These are phyloP conservation scores for Euplagia quadripunctaria DNA, from an alignment of 2,888 invertebrate species.

Conservation along the genomic window DNA sequence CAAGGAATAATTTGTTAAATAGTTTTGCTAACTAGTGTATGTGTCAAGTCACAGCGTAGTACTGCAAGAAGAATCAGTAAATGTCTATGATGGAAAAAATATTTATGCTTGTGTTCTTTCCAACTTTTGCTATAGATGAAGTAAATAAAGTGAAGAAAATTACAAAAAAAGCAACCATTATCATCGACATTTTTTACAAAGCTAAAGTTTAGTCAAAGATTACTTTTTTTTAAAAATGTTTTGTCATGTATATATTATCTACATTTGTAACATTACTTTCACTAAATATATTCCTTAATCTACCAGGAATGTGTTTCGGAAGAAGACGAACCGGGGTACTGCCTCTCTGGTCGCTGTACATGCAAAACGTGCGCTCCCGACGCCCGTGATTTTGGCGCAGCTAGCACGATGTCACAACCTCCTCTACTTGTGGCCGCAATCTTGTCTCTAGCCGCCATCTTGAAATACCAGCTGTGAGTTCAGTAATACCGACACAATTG, in stretches of 20 bases:
- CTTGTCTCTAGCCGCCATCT: slow-evolving; percentile 63
- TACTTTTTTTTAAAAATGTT: too few species aligned
- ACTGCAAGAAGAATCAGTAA: too few species aligned
- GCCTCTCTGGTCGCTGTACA: slow-evolving; percentile 78
- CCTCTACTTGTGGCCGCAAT: slow-evolving; percentile 63
- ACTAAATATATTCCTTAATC: neutral
- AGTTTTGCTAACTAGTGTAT: too few species aligned
- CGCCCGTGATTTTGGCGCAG: slow-evolving; percentile 75
- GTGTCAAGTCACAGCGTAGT: too few species aligned
- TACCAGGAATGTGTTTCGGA: slow-evolving; percentile 82
- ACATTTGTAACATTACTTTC: neutral
- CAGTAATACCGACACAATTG: neutral
- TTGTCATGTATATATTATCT: neutral
- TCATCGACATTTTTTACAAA: too few species aligned
- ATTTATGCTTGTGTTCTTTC: neutral
- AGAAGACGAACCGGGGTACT: slow-evolving; percentile 81
- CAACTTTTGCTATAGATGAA: neutral
- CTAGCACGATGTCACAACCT: slow-evolving; percentile 61
- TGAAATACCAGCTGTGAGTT: slow-evolving; percentile 64
- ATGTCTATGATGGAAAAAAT: neutral
- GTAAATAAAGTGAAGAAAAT: neutral
- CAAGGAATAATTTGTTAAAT: neutral
- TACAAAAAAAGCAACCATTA: too few species aligned
- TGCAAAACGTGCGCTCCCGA: slow-evolving; percentile 81
- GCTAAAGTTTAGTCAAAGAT: too few species aligned